These are phyloP conservation scores for Sebastes taczanowskii DNA, from an alignment of 2,797 vertebrate genomes.

Conservation along the genomic window DNA sequence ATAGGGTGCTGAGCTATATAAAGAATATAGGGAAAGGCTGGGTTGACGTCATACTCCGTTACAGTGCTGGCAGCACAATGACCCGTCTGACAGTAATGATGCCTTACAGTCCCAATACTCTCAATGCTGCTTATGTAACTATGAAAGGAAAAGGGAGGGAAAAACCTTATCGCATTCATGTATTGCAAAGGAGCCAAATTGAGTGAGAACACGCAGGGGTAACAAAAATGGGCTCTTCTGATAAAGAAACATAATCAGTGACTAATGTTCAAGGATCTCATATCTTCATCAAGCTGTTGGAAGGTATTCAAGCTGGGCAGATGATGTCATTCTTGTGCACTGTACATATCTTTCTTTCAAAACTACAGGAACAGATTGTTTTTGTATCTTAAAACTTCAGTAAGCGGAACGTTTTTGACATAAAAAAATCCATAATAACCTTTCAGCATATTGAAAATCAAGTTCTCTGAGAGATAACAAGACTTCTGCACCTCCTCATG, in stretches of 20 bases:
- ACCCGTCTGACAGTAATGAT: slow-evolving; percentile 50
- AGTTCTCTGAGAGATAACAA: too few species aligned
- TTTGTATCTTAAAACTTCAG: background rate
- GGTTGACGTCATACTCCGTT: slow-evolving; percentile 44
- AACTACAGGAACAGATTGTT: background rate
- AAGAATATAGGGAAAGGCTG: slow-evolving; percentile 20
- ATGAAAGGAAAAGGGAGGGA: background rate
- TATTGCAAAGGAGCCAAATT: slow-evolving; percentile 12
- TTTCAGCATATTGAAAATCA: too few species aligned
- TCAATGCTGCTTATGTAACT: slow-evolving; percentile 48
- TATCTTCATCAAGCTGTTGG: background rate
- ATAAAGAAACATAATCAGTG: background rate
- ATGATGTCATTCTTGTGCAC: background rate
- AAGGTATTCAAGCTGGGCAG: background rate
- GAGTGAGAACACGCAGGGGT: background rate
- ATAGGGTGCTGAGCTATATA: slow-evolving; percentile 38
- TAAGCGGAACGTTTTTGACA: background rate
- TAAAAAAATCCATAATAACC: background rate
- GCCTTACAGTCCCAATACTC: slow-evolving; percentile 42
- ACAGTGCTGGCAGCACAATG: slow-evolving; percentile 28
- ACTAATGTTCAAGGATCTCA: background rate
- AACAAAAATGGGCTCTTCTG: background rate
- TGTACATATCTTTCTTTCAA: background rate
- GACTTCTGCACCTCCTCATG: too few species aligned
- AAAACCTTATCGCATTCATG: slow-evolving; percentile 7